Evolutionary conservation across 1,140 invertebrate species (phyloP), one percentile per base, ranked within the genome.

Genomic region (Zophobas morio): DNA sequence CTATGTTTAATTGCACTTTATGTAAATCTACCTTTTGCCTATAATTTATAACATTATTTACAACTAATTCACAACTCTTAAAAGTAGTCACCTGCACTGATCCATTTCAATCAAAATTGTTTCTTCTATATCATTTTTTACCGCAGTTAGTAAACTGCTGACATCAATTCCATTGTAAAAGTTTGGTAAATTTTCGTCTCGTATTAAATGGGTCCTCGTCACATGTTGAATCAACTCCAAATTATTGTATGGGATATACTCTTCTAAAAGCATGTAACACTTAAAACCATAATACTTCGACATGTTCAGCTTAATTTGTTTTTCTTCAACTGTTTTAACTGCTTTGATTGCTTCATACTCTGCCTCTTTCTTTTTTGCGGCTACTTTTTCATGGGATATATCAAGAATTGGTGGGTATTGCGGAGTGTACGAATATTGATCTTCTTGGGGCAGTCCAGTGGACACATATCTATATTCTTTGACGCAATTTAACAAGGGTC

Each of bases 231-330:
- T 87, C 47, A 93, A 86, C 2, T 89, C 86, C 81, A 95, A 84
- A 46, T 90, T 87, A 86, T 94, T 92, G 81, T 94, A 95, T 1
- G 90, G 90, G 56, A 92, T 82, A 33, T 78, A 56, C 57, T 88
- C 84, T 82, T 95, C 92, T 0, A 88, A 83, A 2, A 96, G 83
- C 76, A 90, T 86, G 34, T 91, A 83, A 37, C 88, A 89, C 78
- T 89, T 89, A 88, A 90, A 96, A 3, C 95, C 94, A 85, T 95
- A 96, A 84, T 93, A 95, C 60, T 90, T 89, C 2, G 93, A 92
- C 90, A 96, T 92, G 84, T 95, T 95, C 1, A 95, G 74, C 82
- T 93, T 93, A 54, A 94, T 91, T 71, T 94, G 88, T 85, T 96
- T 96, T 86, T 96, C 94, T 86, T 96, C 95, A 0, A 95, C 89